These are phyloP conservation scores for Labroides dimidiatus DNA, from an alignment of 2,797 vertebrate genomes.

Conservation along the genomic window DNA sequence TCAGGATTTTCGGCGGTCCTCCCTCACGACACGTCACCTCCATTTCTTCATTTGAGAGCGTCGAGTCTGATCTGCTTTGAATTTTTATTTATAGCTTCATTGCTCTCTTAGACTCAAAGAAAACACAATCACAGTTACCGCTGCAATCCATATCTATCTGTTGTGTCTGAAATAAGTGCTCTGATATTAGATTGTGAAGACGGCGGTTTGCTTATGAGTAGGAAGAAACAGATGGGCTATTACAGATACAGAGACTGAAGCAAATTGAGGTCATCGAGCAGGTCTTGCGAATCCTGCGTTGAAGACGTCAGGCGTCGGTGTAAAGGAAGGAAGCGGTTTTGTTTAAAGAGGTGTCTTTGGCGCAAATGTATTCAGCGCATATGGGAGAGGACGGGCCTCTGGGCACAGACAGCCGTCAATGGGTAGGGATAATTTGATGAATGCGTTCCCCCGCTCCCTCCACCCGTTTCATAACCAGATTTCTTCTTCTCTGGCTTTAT, in stretches of 20 bases:
- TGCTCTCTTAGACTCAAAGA: conserved; percentile 31
- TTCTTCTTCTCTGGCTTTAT: conserved; percentile 59
- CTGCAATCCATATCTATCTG: conserved; percentile 55
- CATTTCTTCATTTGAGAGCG: conserved; percentile 54
- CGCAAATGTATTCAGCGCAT: conserved; percentile 47
- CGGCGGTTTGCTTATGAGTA: conserved; percentile 50
- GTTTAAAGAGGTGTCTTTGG: conserved; percentile 65
- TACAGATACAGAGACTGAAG: conserved; percentile 71
- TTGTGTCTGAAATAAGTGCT: conserved; percentile 52
- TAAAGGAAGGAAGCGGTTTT: conserved; percentile 50
- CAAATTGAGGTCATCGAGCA: conserved; percentile 75
- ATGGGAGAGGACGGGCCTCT: conserved; percentile 58
- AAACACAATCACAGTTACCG: conserved; percentile 58
- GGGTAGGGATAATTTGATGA: conserved; percentile 70
- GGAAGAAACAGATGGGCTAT: conserved; percentile 73
- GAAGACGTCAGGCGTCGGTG: conserved; percentile 17
- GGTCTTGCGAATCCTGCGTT: conserved; percentile 63
- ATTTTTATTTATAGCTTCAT: conserved; percentile 59
- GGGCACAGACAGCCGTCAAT: conserved; percentile 70
- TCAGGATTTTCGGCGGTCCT: background rate
- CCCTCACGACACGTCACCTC: conserved; percentile 18
- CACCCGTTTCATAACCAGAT: conserved; percentile 54
- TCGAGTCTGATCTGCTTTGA: conserved; percentile 41
- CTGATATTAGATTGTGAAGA: conserved; percentile 53
- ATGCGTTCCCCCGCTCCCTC: conserved; percentile 45